A percentile compares a stretch with the other conserved stretches of the same genome.
Evolutionary conservation across 2,113 vertebrate species (phyloP).

Genomic region (Paramormyrops kingsleyae): DNA sequence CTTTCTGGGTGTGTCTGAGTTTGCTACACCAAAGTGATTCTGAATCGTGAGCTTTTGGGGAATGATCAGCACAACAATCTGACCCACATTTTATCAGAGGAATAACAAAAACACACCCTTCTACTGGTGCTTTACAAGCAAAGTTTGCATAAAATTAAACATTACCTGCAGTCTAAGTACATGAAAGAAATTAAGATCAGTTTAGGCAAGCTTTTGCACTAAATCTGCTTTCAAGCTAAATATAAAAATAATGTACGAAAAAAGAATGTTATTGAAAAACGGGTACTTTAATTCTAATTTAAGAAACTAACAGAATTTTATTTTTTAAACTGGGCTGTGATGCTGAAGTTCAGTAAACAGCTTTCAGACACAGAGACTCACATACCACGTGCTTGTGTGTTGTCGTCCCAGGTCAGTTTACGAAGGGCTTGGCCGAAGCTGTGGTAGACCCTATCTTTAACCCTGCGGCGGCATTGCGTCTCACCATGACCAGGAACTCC

Average conservation of each 20-base stretch:
- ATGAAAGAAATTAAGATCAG: not conserved
- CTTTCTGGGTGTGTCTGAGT: not conserved
- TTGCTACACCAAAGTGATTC: not conserved
- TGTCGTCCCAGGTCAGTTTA: conserved; percentile 74
- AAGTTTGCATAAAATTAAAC: not conserved
- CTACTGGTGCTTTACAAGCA: not conserved
- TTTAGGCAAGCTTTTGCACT: not conserved
- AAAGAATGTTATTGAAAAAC: not conserved
- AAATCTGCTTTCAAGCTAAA: not conserved
- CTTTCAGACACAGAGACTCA: not conserved
- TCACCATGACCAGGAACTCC: conserved; percentile 83
- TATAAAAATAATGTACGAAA: not conserved
- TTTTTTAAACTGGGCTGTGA: not conserved
- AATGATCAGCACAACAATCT: not conserved
- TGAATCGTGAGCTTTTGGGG: not conserved
- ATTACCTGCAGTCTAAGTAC: not conserved
- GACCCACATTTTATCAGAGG: not conserved
- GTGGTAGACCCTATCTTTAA: conserved; percentile 79
- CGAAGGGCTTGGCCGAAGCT: conserved; percentile 82
- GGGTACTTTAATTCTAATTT: not conserved
- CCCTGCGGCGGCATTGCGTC: conserved; percentile 81
- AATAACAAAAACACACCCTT: not conserved
- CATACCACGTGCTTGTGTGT: not conserved
- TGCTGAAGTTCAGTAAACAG: not conserved
- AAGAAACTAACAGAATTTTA: not conserved